Base-by-base conservation (phyloP, 2,888 invertebrate genomes). In the Adelphocoris suturalis region DNA sequence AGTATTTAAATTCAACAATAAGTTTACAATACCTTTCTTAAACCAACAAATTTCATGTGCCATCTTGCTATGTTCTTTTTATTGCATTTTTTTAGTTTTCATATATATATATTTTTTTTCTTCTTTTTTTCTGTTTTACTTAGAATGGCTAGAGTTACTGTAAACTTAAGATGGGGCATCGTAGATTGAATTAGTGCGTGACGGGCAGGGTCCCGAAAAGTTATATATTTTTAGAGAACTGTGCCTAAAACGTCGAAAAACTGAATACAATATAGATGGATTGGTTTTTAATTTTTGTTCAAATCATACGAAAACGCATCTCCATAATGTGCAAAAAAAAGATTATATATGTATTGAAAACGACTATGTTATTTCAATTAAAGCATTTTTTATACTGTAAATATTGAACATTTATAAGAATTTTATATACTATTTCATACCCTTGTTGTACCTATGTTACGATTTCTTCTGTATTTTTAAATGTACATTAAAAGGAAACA, bases 361-460 rank as follows among this genome's bases (percentile, higher is more conserved):
- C 23, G 19, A 85, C 37, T 57, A 46, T 85, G 85, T 61, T 61
- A 61, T 37, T 61, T 61, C 61, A 85, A 85, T 61, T 61, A 61
- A 85, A 85, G 61, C 28, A 57, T 55, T 37, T 85, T 85, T 85
- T 61, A 85, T 85, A 85, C 55, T 86, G 86, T 86, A 86, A 75
- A 86, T 86, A 86, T 68, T 76, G 48, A 76, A 86, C 86, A 27
- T 86, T 86, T 86, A 55, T 86, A 86, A 86, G 86, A 82, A 61
- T 86, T 86, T 86, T 75, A 75, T 75, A 86, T 46, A n/a, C 47
- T 48, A 86, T 86, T 86, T 86, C 86, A 75, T 86, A 86, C 86
- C 86, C 86, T 85, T 68, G 68, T 86, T 86, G 76, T 75, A 86
- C 76, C 86, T 86, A 86, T 86, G 76, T 86, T 86, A 86, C 86